Conservation (phyloP, 2,888 invertebrate genomes). For the Melinaea menophilus region DNA sequence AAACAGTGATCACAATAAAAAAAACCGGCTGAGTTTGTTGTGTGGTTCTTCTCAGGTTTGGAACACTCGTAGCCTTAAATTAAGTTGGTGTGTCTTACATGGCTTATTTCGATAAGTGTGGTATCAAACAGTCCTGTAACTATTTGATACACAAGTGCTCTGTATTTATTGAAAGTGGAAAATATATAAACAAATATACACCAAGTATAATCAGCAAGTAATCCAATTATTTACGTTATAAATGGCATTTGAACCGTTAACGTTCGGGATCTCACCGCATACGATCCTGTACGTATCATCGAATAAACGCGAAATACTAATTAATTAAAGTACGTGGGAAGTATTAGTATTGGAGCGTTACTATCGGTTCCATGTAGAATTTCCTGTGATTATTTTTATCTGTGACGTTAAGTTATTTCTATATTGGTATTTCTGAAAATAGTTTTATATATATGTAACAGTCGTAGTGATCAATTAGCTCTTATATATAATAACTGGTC, state of each 20-base stretch:
- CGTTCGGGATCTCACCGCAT: neutral
- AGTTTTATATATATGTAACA: no score
- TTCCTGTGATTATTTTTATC: slow-evolving; percentile 21
- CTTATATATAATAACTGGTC: no score
- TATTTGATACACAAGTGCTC: no score
- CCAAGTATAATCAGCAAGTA: neutral
- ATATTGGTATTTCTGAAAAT: neutral
- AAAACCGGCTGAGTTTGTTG: no score
- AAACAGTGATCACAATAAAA: no score
- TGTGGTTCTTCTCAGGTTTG: no score
- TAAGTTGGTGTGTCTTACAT: no score
- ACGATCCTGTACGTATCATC: neutral
- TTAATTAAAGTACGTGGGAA: slow-evolving; percentile 46
- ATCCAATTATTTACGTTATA: neutral
- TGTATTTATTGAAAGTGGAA: no score
- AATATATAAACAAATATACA: neutral
- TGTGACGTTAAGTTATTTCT: slow-evolving; percentile 8
- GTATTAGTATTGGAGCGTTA: slow-evolving; percentile 46
- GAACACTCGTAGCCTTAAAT: no score
- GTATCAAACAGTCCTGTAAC: no score
- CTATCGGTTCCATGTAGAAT: slow-evolving; percentile 39
- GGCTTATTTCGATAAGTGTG: no score
- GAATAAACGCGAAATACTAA: slow-evolving; percentile 16
- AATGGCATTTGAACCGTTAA: slow-evolving; percentile 5
- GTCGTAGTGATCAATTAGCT: no score